phyloP scores from a whole-genome alignment of 2,113 vertebrate genomes.

The Pedionomus torquatus region DNA sequence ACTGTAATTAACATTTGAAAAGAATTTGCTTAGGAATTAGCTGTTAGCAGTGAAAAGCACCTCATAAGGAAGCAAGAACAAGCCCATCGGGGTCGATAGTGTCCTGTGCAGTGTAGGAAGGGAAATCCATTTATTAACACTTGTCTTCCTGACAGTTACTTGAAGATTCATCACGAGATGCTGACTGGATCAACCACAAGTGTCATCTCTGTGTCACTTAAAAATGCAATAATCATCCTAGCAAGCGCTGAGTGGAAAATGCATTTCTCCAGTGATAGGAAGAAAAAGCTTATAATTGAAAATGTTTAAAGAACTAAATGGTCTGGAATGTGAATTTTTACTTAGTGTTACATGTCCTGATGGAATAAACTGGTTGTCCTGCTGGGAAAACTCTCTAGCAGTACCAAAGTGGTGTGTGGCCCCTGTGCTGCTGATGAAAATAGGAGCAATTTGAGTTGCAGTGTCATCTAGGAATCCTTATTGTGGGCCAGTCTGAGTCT shows the following conservation, averaged over 20 bases:
- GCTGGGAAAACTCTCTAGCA: not conserved
- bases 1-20: slow-evolving; percentile 83
- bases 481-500: too few species aligned
- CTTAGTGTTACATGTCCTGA: rapidly evolving
- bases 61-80: not conserved
- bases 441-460: not conserved
- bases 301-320: not conserved
- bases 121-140: not conserved
- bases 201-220: not conserved
- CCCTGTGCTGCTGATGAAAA: not conserved
- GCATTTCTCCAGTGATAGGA: not conserved
- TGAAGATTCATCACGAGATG: not conserved
- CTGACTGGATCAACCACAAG: not conserved
- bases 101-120: not conserved
- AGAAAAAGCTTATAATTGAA: too few species aligned
- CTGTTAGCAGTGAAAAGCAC: slow-evolving; percentile 66
- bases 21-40: slow-evolving; percentile 82
- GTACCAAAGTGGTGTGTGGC: not conserved
- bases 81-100: not conserved
- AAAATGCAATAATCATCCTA: not conserved
- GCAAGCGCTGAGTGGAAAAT: not conserved
- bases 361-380: not conserved
- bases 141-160: not conserved
- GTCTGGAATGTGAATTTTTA: not conserved
- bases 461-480: not conserved